Conservation (phyloP, 2,888 invertebrate species). For the Pandemis heparana region DNA sequence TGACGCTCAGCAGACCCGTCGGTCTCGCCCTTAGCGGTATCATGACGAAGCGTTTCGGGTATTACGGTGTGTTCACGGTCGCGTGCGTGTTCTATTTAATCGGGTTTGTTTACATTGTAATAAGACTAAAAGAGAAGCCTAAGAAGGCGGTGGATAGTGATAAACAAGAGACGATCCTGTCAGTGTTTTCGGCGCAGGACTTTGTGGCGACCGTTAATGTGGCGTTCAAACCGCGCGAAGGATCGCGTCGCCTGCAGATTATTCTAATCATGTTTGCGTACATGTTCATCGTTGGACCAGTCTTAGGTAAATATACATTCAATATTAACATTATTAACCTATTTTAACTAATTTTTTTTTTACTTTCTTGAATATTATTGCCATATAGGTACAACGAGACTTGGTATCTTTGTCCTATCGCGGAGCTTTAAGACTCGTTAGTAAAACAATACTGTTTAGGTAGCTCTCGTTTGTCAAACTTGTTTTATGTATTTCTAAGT, state of each 20-base stretch:
- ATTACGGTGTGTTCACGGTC: conserved; percentile 78
- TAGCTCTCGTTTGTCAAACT: too few relatives aligned
- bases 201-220: conserved; percentile 80
- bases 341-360: not conserved
- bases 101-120: conserved; percentile 76
- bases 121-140: conserved; percentile 72
- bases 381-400: too few relatives aligned
- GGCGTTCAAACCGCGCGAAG: conserved; percentile 70
- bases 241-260: conserved; percentile 73
- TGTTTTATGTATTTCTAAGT: too few relatives aligned
- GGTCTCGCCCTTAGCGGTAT: conserved; percentile 85
- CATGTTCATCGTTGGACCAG: conserved; percentile 83
- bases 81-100: conserved; percentile 76
- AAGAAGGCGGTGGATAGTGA: conserved; percentile 69
- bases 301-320: conserved; percentile 71
- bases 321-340: conserved; percentile 16
- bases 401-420: too few relatives aligned
- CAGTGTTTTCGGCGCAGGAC: conserved; percentile 73
- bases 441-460: too few relatives aligned
- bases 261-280: conserved; percentile 76
- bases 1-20: conserved; percentile 82
- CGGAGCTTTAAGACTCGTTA: too few relatives aligned
- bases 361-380: too few relatives aligned
- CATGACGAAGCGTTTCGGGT: conserved; percentile 79
- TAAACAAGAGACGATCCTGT: conserved; percentile 59